Evolutionary conservation across 2,888 invertebrate species (phyloP), one percentile per base, ranked within the genome.

Genomic region (Abrostola tripartita): DNA sequence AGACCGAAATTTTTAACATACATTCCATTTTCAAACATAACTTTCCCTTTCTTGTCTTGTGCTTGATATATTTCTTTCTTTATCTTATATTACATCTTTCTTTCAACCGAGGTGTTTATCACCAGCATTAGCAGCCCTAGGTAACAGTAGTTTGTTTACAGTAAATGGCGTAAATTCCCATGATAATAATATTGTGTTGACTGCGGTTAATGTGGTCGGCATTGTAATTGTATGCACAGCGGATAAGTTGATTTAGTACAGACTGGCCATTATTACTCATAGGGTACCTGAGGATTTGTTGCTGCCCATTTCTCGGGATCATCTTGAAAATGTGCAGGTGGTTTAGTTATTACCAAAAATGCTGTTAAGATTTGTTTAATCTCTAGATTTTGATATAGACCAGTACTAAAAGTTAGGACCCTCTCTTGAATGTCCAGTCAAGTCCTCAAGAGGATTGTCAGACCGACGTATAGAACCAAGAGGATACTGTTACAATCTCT

Each of bases 111-210:
- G 24, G 24, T 24, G 24, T 24, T 24, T 24, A 24, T 24, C 24
- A 24, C 24, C 24, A 42, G 6, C 6, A 38, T 58, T 36, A 62
- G 14, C 64, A 53, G 7, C 56, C 53, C 51, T 74, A 65, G 14
- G 47, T 49, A 52, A 58, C 62, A 38, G 47, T 36, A 35, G 54
- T 65, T 58, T 65, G 61, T 70, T 70, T 61, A 52, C 53, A 24
- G 52, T n/a, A 7, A n/a, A 12, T 40, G 0, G 44, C 51, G 73
- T 73, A 67, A 75, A 63, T 75, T 73, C 75, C 73, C 73, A 75
- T 70, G 61, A 72, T 65, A 53, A 60, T 68, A 68, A 68, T 58
- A 68, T 47, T 37, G 47, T 63, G 53, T 58, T 42, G 41, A 12
- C 38, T 62, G 71, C 12, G 71, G 66, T 66, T 24, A 12, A 0